Evolutionary conservation across 2,113 vertebrate genomes (phyloP).

Genomic region (Bubalus kerabau): DNA sequence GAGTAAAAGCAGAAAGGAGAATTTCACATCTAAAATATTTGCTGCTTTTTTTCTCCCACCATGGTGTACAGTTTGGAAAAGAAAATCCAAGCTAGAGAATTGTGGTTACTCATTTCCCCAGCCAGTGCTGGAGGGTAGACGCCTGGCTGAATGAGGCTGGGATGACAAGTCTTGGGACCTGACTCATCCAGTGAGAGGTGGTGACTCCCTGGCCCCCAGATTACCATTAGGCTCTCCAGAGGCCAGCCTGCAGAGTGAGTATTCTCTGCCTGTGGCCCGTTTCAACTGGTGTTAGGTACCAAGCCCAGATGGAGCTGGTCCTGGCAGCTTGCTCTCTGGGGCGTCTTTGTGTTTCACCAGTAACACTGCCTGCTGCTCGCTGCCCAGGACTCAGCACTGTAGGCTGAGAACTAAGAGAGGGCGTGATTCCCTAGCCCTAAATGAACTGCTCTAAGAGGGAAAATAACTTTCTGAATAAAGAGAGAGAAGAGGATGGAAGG

Average conservation of each 20-base stretch:
- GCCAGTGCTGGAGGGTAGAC: fast-evolving
- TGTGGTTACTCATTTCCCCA: background rate
- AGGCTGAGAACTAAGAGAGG: background rate
- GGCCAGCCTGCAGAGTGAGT: background rate
- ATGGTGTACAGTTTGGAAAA: background rate
- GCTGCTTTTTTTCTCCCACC: background rate
- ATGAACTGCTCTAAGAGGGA: background rate
- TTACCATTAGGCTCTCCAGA: background rate
- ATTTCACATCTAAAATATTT: background rate
- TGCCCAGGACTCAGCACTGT: background rate
- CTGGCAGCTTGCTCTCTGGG: background rate
- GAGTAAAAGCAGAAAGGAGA: background rate
- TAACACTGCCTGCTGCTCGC: fast-evolving
- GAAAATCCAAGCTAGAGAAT: background rate
- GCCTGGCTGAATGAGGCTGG: background rate
- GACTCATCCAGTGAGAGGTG: background rate
- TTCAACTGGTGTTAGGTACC: background rate
- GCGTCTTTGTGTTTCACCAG: background rate
- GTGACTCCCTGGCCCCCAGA: background rate
- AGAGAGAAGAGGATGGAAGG: background rate
- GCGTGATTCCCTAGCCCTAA: background rate
- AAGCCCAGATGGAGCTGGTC: background rate
- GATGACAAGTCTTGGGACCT: background rate
- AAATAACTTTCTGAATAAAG: background rate
- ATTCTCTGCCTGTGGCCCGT: background rate